Evolutionary conservation across 1,140 invertebrate genomes (phyloP).

Genomic region (Drosophila sechellia): DNA sequence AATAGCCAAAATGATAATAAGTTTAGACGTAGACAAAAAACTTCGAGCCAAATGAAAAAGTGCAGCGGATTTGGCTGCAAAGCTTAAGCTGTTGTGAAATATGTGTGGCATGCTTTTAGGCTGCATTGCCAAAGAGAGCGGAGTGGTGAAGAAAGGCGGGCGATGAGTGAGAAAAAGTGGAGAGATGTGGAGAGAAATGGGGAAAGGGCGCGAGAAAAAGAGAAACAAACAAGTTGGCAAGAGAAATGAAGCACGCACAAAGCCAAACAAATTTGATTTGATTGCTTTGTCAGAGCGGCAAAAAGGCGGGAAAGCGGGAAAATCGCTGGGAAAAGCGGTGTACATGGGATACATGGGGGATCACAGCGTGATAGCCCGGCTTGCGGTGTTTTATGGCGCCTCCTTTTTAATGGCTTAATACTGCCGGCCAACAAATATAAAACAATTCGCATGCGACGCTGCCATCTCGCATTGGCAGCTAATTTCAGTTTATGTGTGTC

Average conservation of each 20-base stretch:
- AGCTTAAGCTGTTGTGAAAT: slow-evolving; percentile 76
- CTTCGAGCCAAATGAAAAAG: slow-evolving; percentile 79
- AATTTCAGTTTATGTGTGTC: slow-evolving; percentile 75
- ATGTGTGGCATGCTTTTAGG: slow-evolving; percentile 79
- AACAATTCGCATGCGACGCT: slow-evolving; percentile 76
- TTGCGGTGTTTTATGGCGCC: slow-evolving; percentile 56
- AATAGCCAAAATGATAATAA: slow-evolving; percentile 82
- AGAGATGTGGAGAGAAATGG: slow-evolving; percentile 22
- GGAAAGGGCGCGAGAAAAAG: slow-evolving; percentile 1
- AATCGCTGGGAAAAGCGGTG: background rate
- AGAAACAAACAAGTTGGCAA: slow-evolving; percentile 36
- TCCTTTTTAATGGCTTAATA: slow-evolving; percentile 79
- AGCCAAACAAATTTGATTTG: slow-evolving; percentile 79
- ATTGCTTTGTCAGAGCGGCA: slow-evolving; percentile 39
- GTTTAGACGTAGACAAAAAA: slow-evolving; percentile 80
- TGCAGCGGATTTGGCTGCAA: slow-evolving; percentile 76
- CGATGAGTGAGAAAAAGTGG: background rate
- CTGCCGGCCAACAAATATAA: slow-evolving; percentile 74
- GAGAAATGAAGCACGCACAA: slow-evolving; percentile 36
- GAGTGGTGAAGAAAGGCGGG: background rate
- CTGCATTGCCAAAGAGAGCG: slow-evolving; percentile 41
- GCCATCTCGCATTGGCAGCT: slow-evolving; percentile 76
- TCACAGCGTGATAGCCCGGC: slow-evolving; percentile 50
- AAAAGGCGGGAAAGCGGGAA: background rate
- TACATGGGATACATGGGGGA: slow-evolving; percentile 3